Base-by-base conservation (phyloP, 2,113 vertebrate species). In the Platichthys flesus region DNA sequence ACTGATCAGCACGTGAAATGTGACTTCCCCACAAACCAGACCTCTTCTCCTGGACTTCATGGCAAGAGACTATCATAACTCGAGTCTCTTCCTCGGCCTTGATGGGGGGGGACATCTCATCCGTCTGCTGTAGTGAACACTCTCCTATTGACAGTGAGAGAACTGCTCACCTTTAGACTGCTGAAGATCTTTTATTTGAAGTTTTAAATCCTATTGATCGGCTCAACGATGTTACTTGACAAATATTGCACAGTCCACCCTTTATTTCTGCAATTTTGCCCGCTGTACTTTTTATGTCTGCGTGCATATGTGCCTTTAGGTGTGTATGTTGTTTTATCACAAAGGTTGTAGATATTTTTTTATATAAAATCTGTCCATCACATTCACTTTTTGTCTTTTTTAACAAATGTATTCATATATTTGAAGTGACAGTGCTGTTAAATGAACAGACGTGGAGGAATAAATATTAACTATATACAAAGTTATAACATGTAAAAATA, bases 141-240 rank as follows among this genome's bases (percentile, higher is more conserved):
- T 37, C 21, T 55, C 7, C 67, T 54, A 12, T 54, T 74, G 24
- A 49, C 20, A 18, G 23, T 6, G n/a, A 66, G 20, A 23, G 16
- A 51, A 42, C 40, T 51, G 18, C 78, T 81, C n/a, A 66, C 81
- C 67, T 7, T 82, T 83, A 76, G 88, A 18, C 45, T 47, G 88
- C 76, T 87, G 75, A 80, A 84, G n/a, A 76, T 20, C 23, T 20
- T 3, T 5, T 18, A 26, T 64, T 10, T 21, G 61, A 49, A n/a
- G 55, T 14, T 57, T 26, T 4, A 35, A 54, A 15, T 71, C 40
- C 51, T 42, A 23, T 23, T 74, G 14, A 65, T 57, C 56, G 21
- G 21, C 21, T 60, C 62, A 21, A 45, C 15, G 23, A 20, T 56
- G 47, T 70, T 24, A 66, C 24, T 35, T 63, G 54, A 66, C 24